These are phyloP conservation scores for Epirrhoe alternata DNA, from an alignment of 2,888 invertebrate species.

Conservation along the genomic window DNA sequence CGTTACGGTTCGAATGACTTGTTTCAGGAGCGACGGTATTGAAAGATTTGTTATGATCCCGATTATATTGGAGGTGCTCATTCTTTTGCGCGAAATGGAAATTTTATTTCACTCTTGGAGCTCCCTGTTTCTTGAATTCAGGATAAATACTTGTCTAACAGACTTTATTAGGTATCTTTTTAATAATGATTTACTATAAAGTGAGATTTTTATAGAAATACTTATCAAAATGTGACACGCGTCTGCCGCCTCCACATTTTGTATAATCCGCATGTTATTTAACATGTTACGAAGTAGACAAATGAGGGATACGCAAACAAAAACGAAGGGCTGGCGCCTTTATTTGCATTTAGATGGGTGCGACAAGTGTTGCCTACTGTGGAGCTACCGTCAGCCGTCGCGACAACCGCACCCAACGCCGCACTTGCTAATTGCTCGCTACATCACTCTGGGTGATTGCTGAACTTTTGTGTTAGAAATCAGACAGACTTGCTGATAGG, in stretches of 20 bases:
- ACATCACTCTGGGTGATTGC: constrained; percentile 58
- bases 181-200: not conserved
- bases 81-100: constrained; percentile 16
- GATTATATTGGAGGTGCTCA: constrained; percentile 17
- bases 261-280: constrained; percentile 39
- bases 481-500: not conserved
- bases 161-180: not conserved
- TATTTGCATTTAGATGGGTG: constrained; percentile 81
- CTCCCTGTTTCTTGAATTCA: not conserved
- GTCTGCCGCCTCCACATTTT: constrained; percentile 30
- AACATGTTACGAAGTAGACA: constrained; percentile 66
- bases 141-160: not conserved
- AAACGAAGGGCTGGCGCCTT: constrained; percentile 62
- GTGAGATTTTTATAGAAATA: not conserved
- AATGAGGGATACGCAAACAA: constrained; percentile 74
- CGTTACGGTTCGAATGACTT: constrained; percentile 52
- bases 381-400: constrained; percentile 44
- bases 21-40: constrained; percentile 47
- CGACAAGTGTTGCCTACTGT: constrained; percentile 68
- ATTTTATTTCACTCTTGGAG: constrained; percentile 2
- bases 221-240: constrained; percentile 39
- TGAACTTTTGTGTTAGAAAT: constrained; percentile 13
- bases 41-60: constrained; percentile 38
- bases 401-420: constrained; percentile 44
- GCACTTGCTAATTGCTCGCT: constrained; percentile 62